A percentile compares a stretch with the other conserved stretches of the same genome.
Evolutionary conservation across 2,888 invertebrate species (phyloP).

Genomic region (Strigamia maritima): DNA sequence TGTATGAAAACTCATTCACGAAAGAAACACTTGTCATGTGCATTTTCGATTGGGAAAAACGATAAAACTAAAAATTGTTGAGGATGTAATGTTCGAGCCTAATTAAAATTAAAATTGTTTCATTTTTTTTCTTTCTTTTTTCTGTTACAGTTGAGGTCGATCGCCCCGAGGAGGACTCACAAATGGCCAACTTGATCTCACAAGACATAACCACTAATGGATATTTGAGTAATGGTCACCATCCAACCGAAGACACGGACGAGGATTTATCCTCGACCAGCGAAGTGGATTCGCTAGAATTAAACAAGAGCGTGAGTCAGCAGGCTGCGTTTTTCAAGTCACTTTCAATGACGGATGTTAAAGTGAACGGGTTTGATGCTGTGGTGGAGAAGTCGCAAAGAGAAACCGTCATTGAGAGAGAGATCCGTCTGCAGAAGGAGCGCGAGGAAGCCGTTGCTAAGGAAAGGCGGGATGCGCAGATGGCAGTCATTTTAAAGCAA

Average conservation of each 20-base stretch:
- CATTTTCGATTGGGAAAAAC: background rate
- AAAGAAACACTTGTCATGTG: background rate
- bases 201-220: background rate
- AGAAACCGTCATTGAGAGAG: constrained; percentile 52
- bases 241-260: background rate
- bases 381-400: background rate
- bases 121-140: background rate
- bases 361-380: background rate
- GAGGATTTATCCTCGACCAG: background rate
- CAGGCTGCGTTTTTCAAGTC: background rate
- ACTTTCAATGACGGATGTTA: background rate
- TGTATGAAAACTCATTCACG: background rate
- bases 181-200: constrained; percentile 2
- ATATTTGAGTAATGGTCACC: background rate
- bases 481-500: constrained; percentile 38
- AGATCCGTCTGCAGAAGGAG: constrained; percentile 50
- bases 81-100: background rate
- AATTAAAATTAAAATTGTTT: background rate
- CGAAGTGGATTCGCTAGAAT: background rate
- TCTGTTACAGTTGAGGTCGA: background rate
- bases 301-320: background rate
- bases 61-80: background rate
- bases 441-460: constrained; percentile 50
- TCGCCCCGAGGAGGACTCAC: background rate
- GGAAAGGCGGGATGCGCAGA: constrained; percentile 43